Conservation (phyloP, 64 coral and sea anemone genomes). For the Stylophora pistillata region DNA sequence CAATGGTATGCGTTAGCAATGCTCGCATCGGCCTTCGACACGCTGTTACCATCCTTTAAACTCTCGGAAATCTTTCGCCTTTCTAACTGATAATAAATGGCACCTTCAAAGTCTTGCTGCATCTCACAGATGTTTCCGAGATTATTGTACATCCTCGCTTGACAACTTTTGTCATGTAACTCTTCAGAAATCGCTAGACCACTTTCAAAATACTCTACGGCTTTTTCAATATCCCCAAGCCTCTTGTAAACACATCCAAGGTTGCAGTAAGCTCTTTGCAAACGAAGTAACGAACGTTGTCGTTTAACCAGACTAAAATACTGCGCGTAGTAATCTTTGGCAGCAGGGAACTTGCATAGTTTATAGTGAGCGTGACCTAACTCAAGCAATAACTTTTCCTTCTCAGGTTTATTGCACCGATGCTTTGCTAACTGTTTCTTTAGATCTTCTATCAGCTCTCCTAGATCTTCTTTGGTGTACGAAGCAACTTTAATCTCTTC, state of each 20-base stretch:
- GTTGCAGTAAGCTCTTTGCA: constrained; percentile 84
- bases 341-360: constrained; percentile 52
- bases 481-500: not conserved
- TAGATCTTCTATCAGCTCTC: not conserved
- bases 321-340: constrained; percentile 60
- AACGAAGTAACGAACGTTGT: not conserved
- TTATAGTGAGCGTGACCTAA: constrained; percentile 66
- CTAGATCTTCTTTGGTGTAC: not conserved
- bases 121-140: constrained; percentile 83
- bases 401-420: constrained; percentile 45
- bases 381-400: constrained; percentile 42
- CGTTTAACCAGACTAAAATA: constrained; percentile 51
- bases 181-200: constrained; percentile 59
- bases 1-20: constrained; percentile 69
- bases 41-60: constrained; percentile 59
- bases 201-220: constrained; percentile 54
- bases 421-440: not conserved
- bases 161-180: constrained; percentile 38
- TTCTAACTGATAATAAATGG: constrained; percentile 80
- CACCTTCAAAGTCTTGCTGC: constrained; percentile 76
- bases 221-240: constrained; percentile 65
- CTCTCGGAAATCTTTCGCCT: constrained; percentile 55
- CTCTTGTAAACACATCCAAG: constrained; percentile 82
- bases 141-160: constrained; percentile 76
- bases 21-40: constrained; percentile 63